phyloP scores from a whole-genome alignment of 2,797 vertebrate species.

The Xenops minutus region DNA sequence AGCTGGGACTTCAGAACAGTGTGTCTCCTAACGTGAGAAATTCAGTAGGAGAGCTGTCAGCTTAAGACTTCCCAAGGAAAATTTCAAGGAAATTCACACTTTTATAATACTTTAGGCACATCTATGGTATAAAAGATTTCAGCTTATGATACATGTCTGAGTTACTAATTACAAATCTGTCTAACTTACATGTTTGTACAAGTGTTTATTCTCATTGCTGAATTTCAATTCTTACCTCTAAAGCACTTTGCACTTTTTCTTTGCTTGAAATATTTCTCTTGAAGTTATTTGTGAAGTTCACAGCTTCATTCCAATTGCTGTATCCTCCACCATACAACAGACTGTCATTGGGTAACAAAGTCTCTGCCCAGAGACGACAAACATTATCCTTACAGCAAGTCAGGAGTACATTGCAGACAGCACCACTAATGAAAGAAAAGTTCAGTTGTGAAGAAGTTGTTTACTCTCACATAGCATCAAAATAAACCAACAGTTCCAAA shows the following conservation, averaged over 20 bases:
- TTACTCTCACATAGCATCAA: not conserved
- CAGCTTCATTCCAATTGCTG: conserved; percentile 76
- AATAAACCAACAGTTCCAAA: not conserved
- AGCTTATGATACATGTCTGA: not conserved
- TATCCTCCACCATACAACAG: conserved; percentile 83
- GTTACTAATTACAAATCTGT: not conserved
- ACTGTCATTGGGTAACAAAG: conserved; percentile 92
- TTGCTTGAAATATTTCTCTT: conserved; percentile 82
- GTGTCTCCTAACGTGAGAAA: not conserved
- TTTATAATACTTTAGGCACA: not conserved
- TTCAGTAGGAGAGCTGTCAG: not conserved
- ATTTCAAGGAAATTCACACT: not conserved
- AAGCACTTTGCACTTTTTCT: conserved; percentile 75
- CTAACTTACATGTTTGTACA: not conserved
- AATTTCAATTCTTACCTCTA: conserved; percentile 81
- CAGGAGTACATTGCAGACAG: conserved; percentile 92
- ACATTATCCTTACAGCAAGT: conserved; percentile 98
- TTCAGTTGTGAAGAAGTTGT: not conserved
- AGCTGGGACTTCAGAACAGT: not conserved
- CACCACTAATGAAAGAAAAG: conserved; percentile 80
- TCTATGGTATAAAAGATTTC: not conserved
- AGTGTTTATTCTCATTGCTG: not conserved
- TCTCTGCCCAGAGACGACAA: conserved; percentile 97
- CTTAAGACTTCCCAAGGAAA: not conserved
- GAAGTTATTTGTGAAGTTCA: conserved; percentile 73